Percentiles rank a stretch among this genome's conserved stretches.
Conservation (phyloP, 2,113 vertebrate species). For the Onychostruthus taczanowskii region DNA sequence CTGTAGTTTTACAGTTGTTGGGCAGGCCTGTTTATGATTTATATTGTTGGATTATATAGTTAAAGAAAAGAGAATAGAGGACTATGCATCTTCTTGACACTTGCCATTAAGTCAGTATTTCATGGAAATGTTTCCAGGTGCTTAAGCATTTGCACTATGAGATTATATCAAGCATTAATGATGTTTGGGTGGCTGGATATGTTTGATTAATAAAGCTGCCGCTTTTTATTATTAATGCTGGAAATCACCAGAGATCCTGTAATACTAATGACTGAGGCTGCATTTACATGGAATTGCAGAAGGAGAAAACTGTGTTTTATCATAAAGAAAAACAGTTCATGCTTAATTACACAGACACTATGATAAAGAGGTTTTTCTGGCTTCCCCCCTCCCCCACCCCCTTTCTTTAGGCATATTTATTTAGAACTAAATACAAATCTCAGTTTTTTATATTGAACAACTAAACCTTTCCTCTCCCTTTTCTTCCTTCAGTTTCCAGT, state of each 20-base stretch:
- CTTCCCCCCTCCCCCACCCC: accelerated
- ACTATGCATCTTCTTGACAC: not conserved
- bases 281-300: not conserved
- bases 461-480: not conserved
- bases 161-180: not conserved
- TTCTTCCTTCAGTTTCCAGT: not conserved
- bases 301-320: not conserved
- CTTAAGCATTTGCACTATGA: not conserved
- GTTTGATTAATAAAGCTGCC: not conserved
- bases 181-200: not conserved
- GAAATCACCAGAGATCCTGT: not conserved
- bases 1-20: not conserved
- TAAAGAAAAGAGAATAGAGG: not conserved
- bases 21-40: not conserved
- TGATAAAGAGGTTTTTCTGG: not conserved
- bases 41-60: not conserved
- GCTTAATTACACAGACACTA: not conserved
- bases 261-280: not conserved
- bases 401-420: not conserved
- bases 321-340: not conserved
- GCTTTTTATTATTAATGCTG: not conserved
- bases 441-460: not conserved
- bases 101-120: not conserved
- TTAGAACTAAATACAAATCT: not conserved
- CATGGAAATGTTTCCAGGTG: not conserved